These are phyloP conservation scores for Smutsia temminckii DNA, from an alignment of 2,797 vertebrate species.

Conservation along the genomic window DNA sequence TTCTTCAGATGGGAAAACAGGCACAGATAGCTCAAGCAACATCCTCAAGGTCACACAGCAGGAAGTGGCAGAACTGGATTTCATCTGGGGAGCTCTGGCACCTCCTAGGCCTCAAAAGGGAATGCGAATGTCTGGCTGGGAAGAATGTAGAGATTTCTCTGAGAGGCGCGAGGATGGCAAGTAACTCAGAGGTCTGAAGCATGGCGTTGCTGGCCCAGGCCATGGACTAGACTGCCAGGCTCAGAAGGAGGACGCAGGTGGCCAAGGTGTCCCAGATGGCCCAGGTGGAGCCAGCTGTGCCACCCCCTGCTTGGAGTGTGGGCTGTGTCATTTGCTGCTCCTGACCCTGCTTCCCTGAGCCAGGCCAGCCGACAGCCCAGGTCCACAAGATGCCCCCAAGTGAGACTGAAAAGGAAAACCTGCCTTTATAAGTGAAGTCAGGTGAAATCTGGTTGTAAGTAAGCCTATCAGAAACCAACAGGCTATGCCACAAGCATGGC, in stretches of 20 bases:
- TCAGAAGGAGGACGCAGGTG: not conserved
- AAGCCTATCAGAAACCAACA: not conserved
- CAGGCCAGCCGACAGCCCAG: too few relatives aligned
- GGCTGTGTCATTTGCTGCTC: not conserved
- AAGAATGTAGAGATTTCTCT: not conserved
- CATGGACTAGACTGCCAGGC: not conserved
- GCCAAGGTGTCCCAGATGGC: not conserved
- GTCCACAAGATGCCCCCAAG: not conserved
- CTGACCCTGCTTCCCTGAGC: too few relatives aligned
- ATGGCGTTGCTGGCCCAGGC: not conserved
- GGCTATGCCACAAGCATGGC: fast-evolving
- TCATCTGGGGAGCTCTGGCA: not conserved
- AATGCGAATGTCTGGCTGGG: not conserved
- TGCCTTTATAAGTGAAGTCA: not conserved
- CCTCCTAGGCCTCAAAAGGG: not conserved
- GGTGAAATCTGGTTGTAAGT: not conserved
- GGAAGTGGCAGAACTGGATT: not conserved
- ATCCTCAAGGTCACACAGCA: not conserved
- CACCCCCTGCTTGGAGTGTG: too few relatives aligned
- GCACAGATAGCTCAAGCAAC: not conserved
- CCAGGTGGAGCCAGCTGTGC: not conserved
- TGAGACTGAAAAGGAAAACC: not conserved
- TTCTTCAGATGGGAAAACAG: not conserved
- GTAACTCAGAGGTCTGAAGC: not conserved
- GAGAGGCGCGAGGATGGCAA: not conserved